These are phyloP conservation scores for Odontesthes bonariensis DNA, from an alignment of 2,113 vertebrate species.

Conservation along the genomic window DNA sequence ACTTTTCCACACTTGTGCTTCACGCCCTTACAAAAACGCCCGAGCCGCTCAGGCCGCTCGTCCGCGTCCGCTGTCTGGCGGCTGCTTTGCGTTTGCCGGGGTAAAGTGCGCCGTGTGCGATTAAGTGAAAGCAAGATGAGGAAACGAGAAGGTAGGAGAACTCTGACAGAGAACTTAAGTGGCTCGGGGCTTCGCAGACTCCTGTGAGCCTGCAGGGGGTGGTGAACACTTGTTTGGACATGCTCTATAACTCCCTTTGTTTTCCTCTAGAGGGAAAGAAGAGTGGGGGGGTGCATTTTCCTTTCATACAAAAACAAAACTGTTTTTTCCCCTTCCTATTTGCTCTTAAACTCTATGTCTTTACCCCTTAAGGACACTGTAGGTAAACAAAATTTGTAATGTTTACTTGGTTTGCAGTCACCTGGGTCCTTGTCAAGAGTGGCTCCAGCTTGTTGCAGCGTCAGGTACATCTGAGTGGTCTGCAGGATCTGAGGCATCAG, in stretches of 20 bases:
- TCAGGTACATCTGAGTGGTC: constrained; percentile 57
- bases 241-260: constrained; percentile 8
- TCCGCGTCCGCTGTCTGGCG: neutral
- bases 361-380: constrained; percentile 42
- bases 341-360: constrained; percentile 11
- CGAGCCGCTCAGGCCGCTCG: neutral
- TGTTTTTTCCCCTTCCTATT: neutral
- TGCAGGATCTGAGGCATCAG: constrained; percentile 58
- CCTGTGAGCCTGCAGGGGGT: constrained; percentile 51
- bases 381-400: constrained; percentile 64
- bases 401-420: constrained; percentile 61
- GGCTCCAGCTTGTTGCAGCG: constrained; percentile 46
- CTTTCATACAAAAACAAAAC: constrained; percentile 46
- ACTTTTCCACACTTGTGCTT: neutral
- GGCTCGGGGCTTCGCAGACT: constrained; percentile 14
- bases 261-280: constrained; percentile 29
- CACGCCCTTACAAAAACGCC: too few relatives aligned
- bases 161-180: constrained; percentile 32
- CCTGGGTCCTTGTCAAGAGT: constrained; percentile 48
- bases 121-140: constrained; percentile 1
- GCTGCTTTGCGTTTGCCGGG: too few relatives aligned
- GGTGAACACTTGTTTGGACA: constrained; percentile 42
- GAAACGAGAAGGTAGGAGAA: constrained; percentile 20
- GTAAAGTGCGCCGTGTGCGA: neutral
- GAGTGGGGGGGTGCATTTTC: constrained; percentile 28